Evolutionary conservation across 2,113 vertebrate species (phyloP), one percentile per base, ranked within the genome.

Genomic region (Hippopotamus amphibius): DNA sequence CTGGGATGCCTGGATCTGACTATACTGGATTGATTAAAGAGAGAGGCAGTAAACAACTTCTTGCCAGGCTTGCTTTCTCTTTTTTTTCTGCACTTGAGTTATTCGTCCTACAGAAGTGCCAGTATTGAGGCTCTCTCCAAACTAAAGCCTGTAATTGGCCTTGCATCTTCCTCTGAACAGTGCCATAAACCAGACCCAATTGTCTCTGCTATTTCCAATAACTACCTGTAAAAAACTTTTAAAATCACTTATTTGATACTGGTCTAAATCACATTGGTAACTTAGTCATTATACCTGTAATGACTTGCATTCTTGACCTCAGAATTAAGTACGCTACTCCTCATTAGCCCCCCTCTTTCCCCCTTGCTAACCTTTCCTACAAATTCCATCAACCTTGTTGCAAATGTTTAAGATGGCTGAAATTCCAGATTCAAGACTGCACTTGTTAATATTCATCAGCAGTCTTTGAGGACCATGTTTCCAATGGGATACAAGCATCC

Each of bases 381-480:
- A 83, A 69, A 61, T 90, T 84, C 16, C n/a, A 79, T 41, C 61
- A 88, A 68, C 5, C 41, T 46, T 84, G 16, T 46, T 85, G 66
- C 61, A 22, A 88, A 81, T 90, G 12, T 53, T 65, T 88, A 93
- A 80, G 48, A 21, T 3, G 13, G 6, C 55, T 88, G 77, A 65
- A n/a, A 76, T 65, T 91, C 8, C n/a, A 85, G 28, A 57, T 81
- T 65, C 28, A 86, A 84, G 72, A 72, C 17, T 14, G 6, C 12
- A 46, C 30, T 72, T 95, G 59, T 91, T 89, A 37, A 57, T 37
- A 95, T 61, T 88, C 33, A 89, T 77, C 55, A 74, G 69, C 26
- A 66, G 30, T 46, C 81, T 68, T 84, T 83, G 50, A 46, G n/a
- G 16, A 79, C 41, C 30, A 46, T 43, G 43, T 87, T 87, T 90